phyloP scores from a whole-genome alignment of 1,140 invertebrate species.

The Euborellia annulipes region DNA sequence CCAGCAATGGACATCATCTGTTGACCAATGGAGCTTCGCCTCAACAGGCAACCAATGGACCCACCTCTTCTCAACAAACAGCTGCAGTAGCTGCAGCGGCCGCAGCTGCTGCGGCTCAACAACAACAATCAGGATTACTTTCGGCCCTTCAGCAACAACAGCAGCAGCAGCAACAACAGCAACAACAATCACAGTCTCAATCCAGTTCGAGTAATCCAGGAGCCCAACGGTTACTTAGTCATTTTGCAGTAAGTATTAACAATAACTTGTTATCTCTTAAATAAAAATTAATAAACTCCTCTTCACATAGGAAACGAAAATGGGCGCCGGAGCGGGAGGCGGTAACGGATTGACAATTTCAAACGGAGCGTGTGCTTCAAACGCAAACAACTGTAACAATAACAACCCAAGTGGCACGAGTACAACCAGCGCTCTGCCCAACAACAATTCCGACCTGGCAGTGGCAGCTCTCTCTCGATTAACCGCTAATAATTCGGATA shows the following conservation, averaged over 20 bases:
- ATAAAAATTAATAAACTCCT: too few species aligned
- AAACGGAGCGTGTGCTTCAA: neutral
- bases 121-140: slow-evolving; percentile 18
- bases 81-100: slow-evolving; percentile 34
- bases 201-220: too few species aligned
- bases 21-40: slow-evolving; percentile 47
- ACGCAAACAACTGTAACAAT: neutral
- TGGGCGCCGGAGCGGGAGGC: too few species aligned
- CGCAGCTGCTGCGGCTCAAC: slow-evolving; percentile 25
- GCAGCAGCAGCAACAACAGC: neutral
- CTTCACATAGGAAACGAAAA: too few species aligned
- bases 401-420: slow-evolving; percentile 7
- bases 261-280: too few species aligned
- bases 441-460: too few species aligned
- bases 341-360: too few species aligned
- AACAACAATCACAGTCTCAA: neutral
- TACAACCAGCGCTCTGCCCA: slow-evolving; percentile 2
- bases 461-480: slow-evolving; percentile 34
- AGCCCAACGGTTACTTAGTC: too few species aligned
- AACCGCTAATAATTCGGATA: slow-evolving; percentile 55
- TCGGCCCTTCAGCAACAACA: slow-evolving; percentile 13
- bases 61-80: slow-evolving; percentile 19
- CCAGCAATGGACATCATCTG: slow-evolving; percentile 30
- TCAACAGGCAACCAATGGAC: slow-evolving; percentile 31
- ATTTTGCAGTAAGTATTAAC: too few species aligned